phyloP scores from a whole-genome alignment of 2,888 invertebrate species.

The Dendrolimus pini region DNA sequence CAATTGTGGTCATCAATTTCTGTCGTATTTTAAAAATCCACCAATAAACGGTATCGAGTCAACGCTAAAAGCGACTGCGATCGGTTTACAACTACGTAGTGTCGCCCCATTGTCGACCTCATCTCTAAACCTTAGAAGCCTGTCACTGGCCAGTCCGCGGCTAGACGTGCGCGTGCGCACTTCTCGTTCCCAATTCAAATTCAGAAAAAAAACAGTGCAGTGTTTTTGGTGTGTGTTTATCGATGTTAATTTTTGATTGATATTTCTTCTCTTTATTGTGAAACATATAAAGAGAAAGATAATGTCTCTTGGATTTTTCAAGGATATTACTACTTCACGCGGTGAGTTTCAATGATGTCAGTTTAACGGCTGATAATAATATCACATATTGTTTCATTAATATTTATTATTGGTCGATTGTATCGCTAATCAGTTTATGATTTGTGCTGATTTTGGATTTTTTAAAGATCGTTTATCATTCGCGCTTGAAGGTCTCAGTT shows the following conservation, averaged over 20 bases:
- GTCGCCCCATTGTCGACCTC: background rate
- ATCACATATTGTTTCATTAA: background rate
- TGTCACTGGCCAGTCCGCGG: constrained; percentile 40
- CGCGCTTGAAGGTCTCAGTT: no score
- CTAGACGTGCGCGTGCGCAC: constrained; percentile 54
- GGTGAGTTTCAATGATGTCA: constrained; percentile 21
- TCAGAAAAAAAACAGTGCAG: constrained; percentile 27
- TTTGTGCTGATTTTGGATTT: background rate
- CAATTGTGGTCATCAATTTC: no score
- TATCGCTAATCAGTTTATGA: background rate
- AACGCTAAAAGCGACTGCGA: background rate
- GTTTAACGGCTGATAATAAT: background rate
- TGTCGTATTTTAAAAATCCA: no score
- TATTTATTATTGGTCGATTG: background rate
- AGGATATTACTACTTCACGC: constrained; percentile 29
- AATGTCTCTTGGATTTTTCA: constrained; percentile 33
- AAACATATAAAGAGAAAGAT: constrained; percentile 55
- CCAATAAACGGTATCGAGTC: no score
- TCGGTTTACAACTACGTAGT: background rate
- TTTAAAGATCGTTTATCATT: background rate
- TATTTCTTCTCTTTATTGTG: constrained; percentile 61
- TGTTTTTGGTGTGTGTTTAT: constrained; percentile 28
- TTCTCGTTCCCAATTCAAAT: constrained; percentile 33
- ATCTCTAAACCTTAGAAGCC: background rate
- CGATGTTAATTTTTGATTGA: constrained; percentile 9